Evolutionary conservation across 2,113 vertebrate genomes (phyloP).

Genomic region (Peromyscus maniculatus): DNA sequence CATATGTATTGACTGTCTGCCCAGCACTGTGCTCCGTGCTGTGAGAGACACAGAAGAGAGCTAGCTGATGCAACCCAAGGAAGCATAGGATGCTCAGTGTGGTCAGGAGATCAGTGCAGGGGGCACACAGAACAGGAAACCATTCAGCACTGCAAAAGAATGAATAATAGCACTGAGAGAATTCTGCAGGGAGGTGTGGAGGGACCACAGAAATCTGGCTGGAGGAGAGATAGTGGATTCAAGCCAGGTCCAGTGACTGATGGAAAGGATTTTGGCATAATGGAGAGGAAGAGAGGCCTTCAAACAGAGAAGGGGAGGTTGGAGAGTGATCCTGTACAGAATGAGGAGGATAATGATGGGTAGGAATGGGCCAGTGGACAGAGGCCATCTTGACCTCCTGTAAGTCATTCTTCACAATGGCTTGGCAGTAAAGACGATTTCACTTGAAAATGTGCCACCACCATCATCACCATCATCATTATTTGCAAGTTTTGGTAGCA

Average conservation of each 20-base stretch:
- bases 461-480: neutral
- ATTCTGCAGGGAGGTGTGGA: fast-evolving
- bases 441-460: neutral
- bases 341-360: neutral
- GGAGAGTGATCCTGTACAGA: too few relatives aligned
- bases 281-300: neutral
- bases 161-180: neutral
- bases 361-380: neutral
- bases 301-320: neutral
- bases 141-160: neutral
- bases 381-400: neutral
- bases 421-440: neutral
- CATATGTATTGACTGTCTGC: neutral
- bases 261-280: neutral
- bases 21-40: neutral
- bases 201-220: neutral
- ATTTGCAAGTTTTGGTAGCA: neutral
- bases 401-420: neutral
- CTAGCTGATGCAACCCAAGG: neutral
- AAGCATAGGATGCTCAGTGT: neutral
- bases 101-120: neutral
- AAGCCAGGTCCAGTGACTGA: neutral
- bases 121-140: neutral
- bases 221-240: neutral
- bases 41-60: neutral